Conservation (phyloP, 2,113 vertebrate species). For the Halcyon malimbica region DNA sequence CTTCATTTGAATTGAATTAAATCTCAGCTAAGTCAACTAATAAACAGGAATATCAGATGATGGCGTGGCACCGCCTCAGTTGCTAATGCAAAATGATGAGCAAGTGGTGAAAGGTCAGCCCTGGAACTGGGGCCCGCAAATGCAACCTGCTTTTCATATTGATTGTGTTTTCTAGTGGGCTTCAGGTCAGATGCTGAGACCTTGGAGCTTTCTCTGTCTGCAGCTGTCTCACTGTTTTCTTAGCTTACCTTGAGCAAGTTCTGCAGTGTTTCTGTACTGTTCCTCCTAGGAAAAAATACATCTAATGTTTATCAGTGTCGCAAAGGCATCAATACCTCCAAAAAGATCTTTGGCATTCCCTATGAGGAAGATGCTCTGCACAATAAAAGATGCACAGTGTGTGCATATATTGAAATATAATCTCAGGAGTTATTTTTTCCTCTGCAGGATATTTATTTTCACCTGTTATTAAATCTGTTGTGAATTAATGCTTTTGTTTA, state of each 20-base stretch:
- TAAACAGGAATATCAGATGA: conserved; percentile 24
- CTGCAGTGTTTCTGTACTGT: not conserved
- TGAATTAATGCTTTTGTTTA: conserved; percentile 43
- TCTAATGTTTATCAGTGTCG: not conserved
- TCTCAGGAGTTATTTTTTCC: not conserved
- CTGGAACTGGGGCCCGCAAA: not conserved
- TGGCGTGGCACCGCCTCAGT: not conserved
- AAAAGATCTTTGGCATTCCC: not conserved
- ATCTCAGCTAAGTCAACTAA: conserved; percentile 51
- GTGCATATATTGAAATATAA: not conserved
- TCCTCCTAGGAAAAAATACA: not conserved
- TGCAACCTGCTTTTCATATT: not conserved
- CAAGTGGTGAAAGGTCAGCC: not conserved
- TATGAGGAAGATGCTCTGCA: not conserved
- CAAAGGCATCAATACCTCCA: not conserved
- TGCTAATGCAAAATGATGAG: conserved; percentile 40
- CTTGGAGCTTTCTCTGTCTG: not conserved
- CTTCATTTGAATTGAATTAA: conserved; percentile 36
- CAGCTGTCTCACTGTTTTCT: not conserved
- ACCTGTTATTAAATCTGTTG: not conserved
- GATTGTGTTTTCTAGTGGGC: not conserved
- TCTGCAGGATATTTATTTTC: not conserved
- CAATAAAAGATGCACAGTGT: not conserved
- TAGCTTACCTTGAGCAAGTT: not conserved
- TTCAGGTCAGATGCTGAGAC: not conserved